Percentiles rank a stretch among this genome's conserved stretches.
phyloP scores from a whole-genome alignment of 1,140 invertebrate genomes.

The Rhagoletis zephyria region DNA sequence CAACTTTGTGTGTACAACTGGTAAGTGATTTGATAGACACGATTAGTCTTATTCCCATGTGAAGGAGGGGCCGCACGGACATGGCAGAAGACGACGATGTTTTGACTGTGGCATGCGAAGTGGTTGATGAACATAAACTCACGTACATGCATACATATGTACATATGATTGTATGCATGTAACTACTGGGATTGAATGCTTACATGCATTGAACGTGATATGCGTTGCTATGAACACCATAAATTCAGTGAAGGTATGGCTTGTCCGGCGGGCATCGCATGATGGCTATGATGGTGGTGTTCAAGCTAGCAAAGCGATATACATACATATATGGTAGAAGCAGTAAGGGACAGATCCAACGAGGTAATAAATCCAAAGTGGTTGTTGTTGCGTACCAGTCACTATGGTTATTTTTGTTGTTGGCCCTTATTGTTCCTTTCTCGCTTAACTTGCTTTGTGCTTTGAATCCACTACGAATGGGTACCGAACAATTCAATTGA shows the following conservation, averaged over 20 bases:
- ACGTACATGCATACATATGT: not conserved
- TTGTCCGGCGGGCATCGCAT: slow-evolving; percentile 27
- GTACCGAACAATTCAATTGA: slow-evolving; percentile 47
- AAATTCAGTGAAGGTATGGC: slow-evolving; percentile 45
- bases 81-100: slow-evolving; percentile 15
- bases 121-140: slow-evolving; percentile 49
- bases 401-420: not conserved
- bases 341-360: slow-evolving; percentile 17
- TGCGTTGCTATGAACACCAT: slow-evolving; percentile 45
- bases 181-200: slow-evolving; percentile 46
- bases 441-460: slow-evolving; percentile 38
- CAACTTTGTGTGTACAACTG: slow-evolving; percentile 51
- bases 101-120: slow-evolving; percentile 46
- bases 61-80: slow-evolving; percentile 12
- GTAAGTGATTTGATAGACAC: slow-evolving; percentile 52
- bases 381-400: not conserved
- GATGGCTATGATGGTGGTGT: slow-evolving; percentile 15
- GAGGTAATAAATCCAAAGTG: slow-evolving; percentile 45
- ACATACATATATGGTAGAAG: not conserved
- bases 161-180: not conserved
- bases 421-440: slow-evolving; percentile 36
- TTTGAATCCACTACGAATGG: slow-evolving; percentile 20
- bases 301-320: not conserved
- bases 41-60: slow-evolving; percentile 51
- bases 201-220: slow-evolving; percentile 44